Evolutionary conservation across 2,113 vertebrate genomes (phyloP), one percentile per base, ranked within the genome.

Genomic region (Murina feae): DNA sequence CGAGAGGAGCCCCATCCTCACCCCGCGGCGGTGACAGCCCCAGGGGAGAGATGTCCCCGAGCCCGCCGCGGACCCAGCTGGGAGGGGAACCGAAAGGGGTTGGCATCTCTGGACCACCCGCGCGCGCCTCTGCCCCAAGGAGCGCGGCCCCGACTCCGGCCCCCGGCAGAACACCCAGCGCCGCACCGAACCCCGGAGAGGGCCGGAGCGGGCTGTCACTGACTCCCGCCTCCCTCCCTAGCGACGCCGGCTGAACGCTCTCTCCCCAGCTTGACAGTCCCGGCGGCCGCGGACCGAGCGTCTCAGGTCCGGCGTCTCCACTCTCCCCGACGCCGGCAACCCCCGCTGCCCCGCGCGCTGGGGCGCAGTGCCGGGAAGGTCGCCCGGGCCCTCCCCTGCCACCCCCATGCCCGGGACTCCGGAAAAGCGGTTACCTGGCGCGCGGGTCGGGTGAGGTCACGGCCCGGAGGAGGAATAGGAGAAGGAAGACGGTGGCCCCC

Each of bases 201-300:
- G 79, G 80, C 88, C 82, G 37, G 69, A 21, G 65, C 13, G 3
- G 63, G 69, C 89, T 96, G 95, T 96, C 96, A 94, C 83, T 14
- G 63, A 39, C 66, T 81, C 68, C 81, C 71, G 16, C 49, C 58
- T 66, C 65, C 74, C 76, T 42, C 37, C n/a, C 63, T 66, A 1
- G 58, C 53, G 66, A 69, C 81, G 60, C 20, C 1, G 68, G 71
- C 95, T 11, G 78, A 47, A 72, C 47, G 35, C 94, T 47, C 84
- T 39, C 63, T 11, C 49, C 44, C n/a, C 39, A 72, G 58, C 85
- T 3, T 75, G 91, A 95, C 91, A 92, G 91, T 37, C 51, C 42
- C 80, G 20, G 53, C 78, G 51, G n/a, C 23, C 20, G 66, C 35
- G 13, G 51, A 86, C 75, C 6, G 16, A 21, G 35, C n/a, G 82